Base-by-base conservation (phyloP, 2,888 invertebrate genomes). In the Cephus rjabovi region DNA sequence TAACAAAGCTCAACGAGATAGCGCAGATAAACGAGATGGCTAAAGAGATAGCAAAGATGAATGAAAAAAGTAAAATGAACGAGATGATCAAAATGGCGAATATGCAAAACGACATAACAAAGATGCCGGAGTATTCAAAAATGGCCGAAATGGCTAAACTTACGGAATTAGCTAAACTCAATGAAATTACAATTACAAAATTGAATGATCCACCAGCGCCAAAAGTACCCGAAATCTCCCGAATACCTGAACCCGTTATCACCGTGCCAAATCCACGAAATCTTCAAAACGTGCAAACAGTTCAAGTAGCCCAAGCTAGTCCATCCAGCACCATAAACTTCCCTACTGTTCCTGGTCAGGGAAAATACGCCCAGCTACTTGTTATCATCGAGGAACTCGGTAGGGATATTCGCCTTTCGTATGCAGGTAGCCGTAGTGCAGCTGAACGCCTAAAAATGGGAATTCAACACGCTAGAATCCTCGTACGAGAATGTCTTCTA, bases 321-420 rank as follows among this genome's bases (percentile, higher is more conserved):
- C 91, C 91, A 77, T 89, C 91, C 77, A 88, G 88, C 84, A 86
- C 90, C 69, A 90, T 91, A 76, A 91, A 91, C 78, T 91, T 91
- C 81, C 90, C 90, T 31, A 85, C 88, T 31, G 90, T 91, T 77
- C 90, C 91, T 70, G 91, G 91, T n/a, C 91, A 91, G 80, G 91
- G 91, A 73, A 91, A 91, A 79, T 91, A 91, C 79, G 90, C 91
- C 77, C 91, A 91, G 79, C 80, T 91, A 74, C 81, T 92, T 80
- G 89, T 90, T 31, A 92, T 92, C 68, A 92, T 92, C 77, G 92
- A 92, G 81, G 92, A 92, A 86, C 90, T 92, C 70, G 92, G 92
- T 11, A 88, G 92, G 80, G 92, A 92, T 75, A 91, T 91, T 81
- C 91, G 91, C 80, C 83, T 91, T 33, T 91, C 91, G 4, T 91